A percentile compares a stretch with the other conserved stretches of the same genome.
phyloP scores from a whole-genome alignment of 2,888 invertebrate species.

The Drosophila parthenogenetica region DNA sequence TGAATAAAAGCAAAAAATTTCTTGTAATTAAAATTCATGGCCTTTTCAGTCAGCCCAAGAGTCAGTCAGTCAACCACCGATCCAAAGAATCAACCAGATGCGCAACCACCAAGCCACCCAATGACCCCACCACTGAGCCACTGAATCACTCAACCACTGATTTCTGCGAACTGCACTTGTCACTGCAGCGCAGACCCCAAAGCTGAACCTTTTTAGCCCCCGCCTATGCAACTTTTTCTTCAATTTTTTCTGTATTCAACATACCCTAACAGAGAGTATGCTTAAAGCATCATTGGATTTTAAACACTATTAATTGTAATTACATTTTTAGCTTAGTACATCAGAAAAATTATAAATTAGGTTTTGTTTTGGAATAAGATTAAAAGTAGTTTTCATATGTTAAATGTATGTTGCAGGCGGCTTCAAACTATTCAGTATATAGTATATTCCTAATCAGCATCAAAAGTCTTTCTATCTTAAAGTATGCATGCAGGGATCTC shows the following conservation, averaged over 20 bases:
- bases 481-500: no score
- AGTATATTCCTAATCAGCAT: background rate
- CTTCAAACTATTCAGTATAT: no score
- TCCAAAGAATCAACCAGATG: slow-evolving; percentile 44
- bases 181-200: slow-evolving; percentile 66
- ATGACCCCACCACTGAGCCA: background rate
- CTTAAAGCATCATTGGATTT: background rate
- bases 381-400: no score
- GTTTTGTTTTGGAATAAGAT: no score
- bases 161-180: slow-evolving; percentile 60
- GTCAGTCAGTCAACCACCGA: slow-evolving; percentile 78
- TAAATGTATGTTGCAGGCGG: no score
- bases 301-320: background rate
- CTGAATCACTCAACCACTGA: slow-evolving; percentile 30
- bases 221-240: slow-evolving; percentile 14
- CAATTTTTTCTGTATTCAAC: slow-evolving; percentile 5
- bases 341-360: no score
- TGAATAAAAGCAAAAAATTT: slow-evolving; percentile 77
- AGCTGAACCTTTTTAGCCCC: slow-evolving; percentile 38
- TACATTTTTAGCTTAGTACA: background rate
- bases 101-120: slow-evolving; percentile 8
- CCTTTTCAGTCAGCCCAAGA: slow-evolving; percentile 68
- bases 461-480: no score
- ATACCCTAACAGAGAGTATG: slow-evolving; percentile 1
- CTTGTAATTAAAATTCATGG: slow-evolving; percentile 82